Percentiles rank a stretch among this genome's conserved stretches.
Evolutionary conservation across 2,113 vertebrate genomes (phyloP).

Genomic region (Myiozetetes cayanensis): DNA sequence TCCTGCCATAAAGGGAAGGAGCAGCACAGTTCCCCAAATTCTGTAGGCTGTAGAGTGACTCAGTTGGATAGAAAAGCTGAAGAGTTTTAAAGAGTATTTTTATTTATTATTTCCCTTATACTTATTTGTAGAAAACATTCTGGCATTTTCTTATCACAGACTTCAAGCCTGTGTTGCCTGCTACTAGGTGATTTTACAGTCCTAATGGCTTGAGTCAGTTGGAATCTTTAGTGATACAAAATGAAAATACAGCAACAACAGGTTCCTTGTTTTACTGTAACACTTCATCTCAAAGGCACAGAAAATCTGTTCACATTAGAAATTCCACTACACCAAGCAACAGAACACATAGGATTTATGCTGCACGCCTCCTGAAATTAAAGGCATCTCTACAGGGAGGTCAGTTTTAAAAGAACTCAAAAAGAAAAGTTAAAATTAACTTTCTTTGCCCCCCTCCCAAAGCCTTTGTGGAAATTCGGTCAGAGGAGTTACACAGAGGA

Average conservation of each 20-base stretch:
- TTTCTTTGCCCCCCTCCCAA: neutral
- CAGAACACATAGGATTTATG: neutral
- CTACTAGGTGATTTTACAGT: neutral
- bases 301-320: neutral
- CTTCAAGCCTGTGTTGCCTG: neutral
- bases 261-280: neutral
- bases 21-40: accelerated
- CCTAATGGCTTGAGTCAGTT: neutral
- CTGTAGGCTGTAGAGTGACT: neutral
- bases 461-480: neutral
- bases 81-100: neutral
- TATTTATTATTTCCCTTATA: neutral
- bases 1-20: neutral
- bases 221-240: neutral
- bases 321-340: neutral
- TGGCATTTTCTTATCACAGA: neutral
- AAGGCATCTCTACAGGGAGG: neutral
- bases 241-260: neutral
- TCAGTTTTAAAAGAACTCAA: neutral
- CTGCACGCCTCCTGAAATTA: neutral
- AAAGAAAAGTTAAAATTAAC: neutral
- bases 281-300: neutral
- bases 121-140: neutral
- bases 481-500: neutral
- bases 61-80: neutral